A percentile compares a stretch with the other conserved stretches of the same genome.
Evolutionary conservation across 1,140 invertebrate genomes (phyloP).

Genomic region (Nephotettix cincticeps): DNA sequence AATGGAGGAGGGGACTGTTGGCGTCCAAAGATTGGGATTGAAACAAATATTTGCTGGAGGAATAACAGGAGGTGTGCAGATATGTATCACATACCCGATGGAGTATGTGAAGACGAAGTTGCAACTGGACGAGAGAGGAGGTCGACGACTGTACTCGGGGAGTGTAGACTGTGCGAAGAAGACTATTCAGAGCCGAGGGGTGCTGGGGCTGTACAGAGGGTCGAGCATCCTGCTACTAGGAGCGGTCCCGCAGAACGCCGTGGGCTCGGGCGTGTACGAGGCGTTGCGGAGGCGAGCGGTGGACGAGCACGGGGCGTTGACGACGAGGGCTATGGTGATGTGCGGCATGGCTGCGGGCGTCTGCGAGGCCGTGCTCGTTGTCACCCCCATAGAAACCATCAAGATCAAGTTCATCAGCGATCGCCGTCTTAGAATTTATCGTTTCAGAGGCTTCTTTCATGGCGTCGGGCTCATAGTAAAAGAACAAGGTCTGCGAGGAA

Average conservation of each 20-base stretch:
- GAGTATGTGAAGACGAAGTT: slow-evolving; percentile 99
- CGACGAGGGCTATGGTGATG: slow-evolving; percentile 69
- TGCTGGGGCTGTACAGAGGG: slow-evolving; percentile 93
- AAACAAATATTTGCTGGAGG: slow-evolving; percentile 52
- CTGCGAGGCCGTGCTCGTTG: slow-evolving; percentile 91
- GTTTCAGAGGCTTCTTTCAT: slow-evolving; percentile 91
- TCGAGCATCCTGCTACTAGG: slow-evolving; percentile 94
- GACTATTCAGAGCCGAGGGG: slow-evolving; percentile 83
- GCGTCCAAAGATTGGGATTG: too few species aligned
- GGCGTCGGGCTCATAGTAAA: slow-evolving; percentile 87
- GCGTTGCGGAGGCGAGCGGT: slow-evolving; percentile 77
- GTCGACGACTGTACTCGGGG: slow-evolving; percentile 75
- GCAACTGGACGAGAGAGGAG: slow-evolving; percentile 90
- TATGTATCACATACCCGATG: slow-evolving; percentile 99
- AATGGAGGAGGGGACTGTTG: too few species aligned
- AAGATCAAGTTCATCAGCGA: slow-evolving; percentile 99
- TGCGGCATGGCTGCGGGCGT: slow-evolving; percentile 96
- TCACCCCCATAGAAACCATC: slow-evolving; percentile 99
- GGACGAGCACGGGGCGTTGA: slow-evolving; percentile 79
- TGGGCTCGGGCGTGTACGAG: slow-evolving; percentile 98
- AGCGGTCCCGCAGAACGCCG: slow-evolving; percentile 96
- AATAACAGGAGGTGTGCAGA: slow-evolving; percentile 94
- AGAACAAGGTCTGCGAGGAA: slow-evolving; percentile 82
- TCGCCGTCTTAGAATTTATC: slow-evolving; percentile 88
- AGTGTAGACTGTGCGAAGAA: slow-evolving; percentile 92